These are phyloP conservation scores for Polypterus bichir DNA, from an alignment of 2,113 vertebrate species.

Conservation along the genomic window DNA sequence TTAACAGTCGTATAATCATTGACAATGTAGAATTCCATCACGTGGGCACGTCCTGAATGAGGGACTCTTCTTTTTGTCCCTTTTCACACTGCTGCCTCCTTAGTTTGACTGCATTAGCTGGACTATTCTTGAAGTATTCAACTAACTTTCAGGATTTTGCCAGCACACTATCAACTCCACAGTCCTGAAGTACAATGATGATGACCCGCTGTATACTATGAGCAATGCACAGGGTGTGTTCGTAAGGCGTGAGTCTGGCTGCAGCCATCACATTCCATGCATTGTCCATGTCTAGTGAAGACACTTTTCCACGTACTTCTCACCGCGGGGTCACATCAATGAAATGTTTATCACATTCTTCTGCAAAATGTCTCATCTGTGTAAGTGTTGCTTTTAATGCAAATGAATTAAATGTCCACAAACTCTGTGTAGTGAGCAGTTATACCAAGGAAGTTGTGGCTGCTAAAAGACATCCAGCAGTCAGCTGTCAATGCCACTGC, in stretches of 20 bases:
- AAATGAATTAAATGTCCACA: too few relatives aligned
- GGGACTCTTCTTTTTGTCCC: not conserved
- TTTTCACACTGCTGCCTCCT: not conserved
- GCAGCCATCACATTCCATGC: too few relatives aligned
- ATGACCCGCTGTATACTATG: not conserved
- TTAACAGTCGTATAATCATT: not conserved
- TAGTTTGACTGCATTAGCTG: not conserved
- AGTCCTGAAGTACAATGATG: not conserved
- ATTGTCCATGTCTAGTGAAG: not conserved
- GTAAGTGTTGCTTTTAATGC: not conserved
- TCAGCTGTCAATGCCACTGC: too few relatives aligned
- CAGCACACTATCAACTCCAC: too few relatives aligned
- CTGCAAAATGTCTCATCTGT: not conserved
- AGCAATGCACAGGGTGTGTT: not conserved
- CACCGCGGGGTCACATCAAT: too few relatives aligned
- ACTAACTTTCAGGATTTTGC: too few relatives aligned
- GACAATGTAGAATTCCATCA: too few relatives aligned
- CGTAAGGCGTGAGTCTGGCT: too few relatives aligned
- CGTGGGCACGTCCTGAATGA: not conserved
- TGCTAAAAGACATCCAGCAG: too few relatives aligned
- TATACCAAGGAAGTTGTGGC: not conserved
- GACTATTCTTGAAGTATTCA: too few relatives aligned
- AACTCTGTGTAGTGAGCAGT: not conserved
- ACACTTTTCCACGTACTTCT: too few relatives aligned
- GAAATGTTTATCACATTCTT: not conserved